Conservation (phyloP, 1,140 invertebrate species). For the Drosophila truncata region DNA sequence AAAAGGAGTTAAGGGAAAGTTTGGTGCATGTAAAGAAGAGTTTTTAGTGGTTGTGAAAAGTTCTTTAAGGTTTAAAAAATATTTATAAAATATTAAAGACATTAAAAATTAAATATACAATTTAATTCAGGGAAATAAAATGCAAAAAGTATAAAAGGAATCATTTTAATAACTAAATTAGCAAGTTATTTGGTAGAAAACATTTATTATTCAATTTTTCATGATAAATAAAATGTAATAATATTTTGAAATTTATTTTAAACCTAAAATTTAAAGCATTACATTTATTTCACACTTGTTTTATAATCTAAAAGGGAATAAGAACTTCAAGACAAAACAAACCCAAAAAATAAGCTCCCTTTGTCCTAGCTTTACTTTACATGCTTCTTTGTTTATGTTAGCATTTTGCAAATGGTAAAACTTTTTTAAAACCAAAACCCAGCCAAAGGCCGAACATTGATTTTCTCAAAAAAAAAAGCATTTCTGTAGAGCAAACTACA, state of each 20-base stretch:
- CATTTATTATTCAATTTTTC: not conserved
- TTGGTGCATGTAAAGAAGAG: not conserved
- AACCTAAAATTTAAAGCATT: not conserved
- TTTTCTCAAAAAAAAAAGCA: slow-evolving; percentile 10
- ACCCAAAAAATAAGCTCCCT: not conserved
- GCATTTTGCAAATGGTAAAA: slow-evolving; percentile 21
- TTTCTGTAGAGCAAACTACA: slow-evolving; percentile 17
- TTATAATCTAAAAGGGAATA: too few species aligned
- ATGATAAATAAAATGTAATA: not conserved
- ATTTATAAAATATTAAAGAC: too few species aligned
- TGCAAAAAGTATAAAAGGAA: not conserved
- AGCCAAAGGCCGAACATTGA: slow-evolving; percentile 17
- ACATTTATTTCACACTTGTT: not conserved
- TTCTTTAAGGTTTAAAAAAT: not conserved
- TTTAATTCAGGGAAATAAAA: not conserved
- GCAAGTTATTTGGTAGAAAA: not conserved
- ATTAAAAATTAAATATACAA: too few species aligned
- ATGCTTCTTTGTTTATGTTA: slow-evolving; percentile 9
- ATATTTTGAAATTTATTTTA: not conserved
- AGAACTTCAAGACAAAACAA: not conserved
- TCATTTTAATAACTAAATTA: not conserved
- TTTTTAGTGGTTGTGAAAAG: not conserved
- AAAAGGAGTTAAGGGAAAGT: not conserved
- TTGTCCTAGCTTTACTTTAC: not conserved
- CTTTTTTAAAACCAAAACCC: slow-evolving; percentile 22